phyloP scores from a whole-genome alignment of 2,113 vertebrate species.

The Papio anubis region DNA sequence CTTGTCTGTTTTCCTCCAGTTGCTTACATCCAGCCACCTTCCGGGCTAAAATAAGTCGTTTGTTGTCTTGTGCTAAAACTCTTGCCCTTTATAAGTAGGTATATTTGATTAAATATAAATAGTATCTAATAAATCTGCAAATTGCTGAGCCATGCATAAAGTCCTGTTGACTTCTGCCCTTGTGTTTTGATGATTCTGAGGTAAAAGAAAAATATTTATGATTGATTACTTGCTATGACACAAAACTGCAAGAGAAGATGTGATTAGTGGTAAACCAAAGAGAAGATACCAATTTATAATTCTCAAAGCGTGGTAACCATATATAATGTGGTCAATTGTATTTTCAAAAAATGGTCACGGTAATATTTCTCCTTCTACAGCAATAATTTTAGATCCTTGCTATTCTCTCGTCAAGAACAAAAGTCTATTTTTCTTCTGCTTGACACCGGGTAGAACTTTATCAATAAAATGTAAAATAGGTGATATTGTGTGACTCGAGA shows the following conservation, averaged over 20 bases:
- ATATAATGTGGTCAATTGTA: neutral
- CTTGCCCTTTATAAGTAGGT: neutral
- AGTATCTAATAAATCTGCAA: slow-evolving; percentile 10
- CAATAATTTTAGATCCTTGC: slow-evolving; percentile 18
- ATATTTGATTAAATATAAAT: slow-evolving; percentile 52
- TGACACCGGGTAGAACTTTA: neutral
- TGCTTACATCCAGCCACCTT: neutral
- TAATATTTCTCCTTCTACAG: neutral
- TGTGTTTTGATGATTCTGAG: slow-evolving; percentile 5
- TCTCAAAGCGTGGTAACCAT: neutral
- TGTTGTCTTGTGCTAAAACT: neutral
- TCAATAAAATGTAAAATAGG: neutral
- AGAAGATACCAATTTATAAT: slow-evolving; percentile 18
- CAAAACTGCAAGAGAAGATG: slow-evolving; percentile 37
- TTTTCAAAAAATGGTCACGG: neutral
- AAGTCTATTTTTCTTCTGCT: neutral
- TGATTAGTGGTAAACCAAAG: slow-evolving; percentile 60
- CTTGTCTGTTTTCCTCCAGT: neutral
- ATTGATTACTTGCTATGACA: slow-evolving; percentile 46
- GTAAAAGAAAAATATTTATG: slow-evolving; percentile 35
- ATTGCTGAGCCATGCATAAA: slow-evolving; percentile 51
- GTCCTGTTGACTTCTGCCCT: slow-evolving; percentile 18
- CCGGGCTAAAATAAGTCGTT: neutral
- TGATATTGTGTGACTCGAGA: neutral
- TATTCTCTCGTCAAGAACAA: neutral